phyloP scores from a whole-genome alignment of 2,113 vertebrate species.

The Podilymbus podiceps region DNA sequence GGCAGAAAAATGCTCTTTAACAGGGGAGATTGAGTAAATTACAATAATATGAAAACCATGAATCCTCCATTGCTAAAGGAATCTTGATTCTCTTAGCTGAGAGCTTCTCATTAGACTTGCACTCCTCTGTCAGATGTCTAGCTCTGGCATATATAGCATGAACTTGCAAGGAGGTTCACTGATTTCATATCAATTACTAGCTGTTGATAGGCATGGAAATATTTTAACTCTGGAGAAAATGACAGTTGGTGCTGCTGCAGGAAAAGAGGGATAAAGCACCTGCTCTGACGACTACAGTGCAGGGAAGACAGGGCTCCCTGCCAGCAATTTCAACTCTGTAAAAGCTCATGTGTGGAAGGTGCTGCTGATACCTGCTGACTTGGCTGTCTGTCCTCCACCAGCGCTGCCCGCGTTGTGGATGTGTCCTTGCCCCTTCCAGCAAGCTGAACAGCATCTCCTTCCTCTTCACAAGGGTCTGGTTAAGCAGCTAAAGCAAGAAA shows the following conservation, averaged over 20 bases:
- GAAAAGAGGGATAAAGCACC: neutral
- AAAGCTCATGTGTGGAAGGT: neutral
- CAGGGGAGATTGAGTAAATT: neutral
- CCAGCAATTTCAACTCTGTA: neutral
- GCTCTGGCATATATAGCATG: neutral
- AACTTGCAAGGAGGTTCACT: neutral
- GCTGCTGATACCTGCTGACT: neutral
- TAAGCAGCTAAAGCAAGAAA: neutral
- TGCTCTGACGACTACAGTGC: neutral
- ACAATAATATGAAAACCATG: neutral
- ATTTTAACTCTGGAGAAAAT: neutral
- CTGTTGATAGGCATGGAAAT: constrained; percentile 13
- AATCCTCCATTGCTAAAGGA: neutral
- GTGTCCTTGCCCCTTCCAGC: neutral
- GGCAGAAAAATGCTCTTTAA: neutral
- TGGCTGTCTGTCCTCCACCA: neutral
- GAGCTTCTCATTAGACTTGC: neutral
- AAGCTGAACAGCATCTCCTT: neutral
- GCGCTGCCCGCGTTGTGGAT: fast-evolving
- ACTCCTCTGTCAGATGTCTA: neutral
- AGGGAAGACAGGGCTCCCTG: neutral
- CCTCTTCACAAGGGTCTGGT: neutral
- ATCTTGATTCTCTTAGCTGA: neutral
- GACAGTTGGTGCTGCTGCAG: constrained; percentile 9
- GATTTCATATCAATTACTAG: constrained; percentile 9